A percentile compares a stretch with the other conserved stretches of the same genome.
Evolutionary conservation across 2,888 invertebrate species (phyloP).

Genomic region (Nasonovia ribisnigri): DNA sequence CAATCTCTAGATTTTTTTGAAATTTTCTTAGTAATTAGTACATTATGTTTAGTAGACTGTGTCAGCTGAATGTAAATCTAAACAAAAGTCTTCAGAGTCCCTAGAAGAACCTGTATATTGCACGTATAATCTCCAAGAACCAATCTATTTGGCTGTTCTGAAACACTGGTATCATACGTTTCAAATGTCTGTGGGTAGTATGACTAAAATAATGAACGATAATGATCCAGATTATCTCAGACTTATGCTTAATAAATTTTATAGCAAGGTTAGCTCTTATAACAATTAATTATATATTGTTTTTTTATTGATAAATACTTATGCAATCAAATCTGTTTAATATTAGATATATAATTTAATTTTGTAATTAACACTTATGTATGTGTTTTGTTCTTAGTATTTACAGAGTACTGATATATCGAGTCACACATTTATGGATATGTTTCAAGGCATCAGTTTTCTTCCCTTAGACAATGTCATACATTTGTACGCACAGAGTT

Average conservation of each 20-base stretch:
- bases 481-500: slow-evolving; percentile 58
- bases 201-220: slow-evolving; percentile 50
- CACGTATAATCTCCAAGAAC: slow-evolving; percentile 61
- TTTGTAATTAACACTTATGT: background rate
- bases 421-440: slow-evolving; percentile 58
- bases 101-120: slow-evolving; percentile 44
- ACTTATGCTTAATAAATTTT: slow-evolving; percentile 54
- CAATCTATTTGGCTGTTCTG: slow-evolving; percentile 51
- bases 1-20: background rate
- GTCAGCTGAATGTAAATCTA: slow-evolving; percentile 54
- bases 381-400: slow-evolving; percentile 38
- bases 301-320: background rate
- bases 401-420: slow-evolving; percentile 54
- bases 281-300: background rate
- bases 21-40: slow-evolving; percentile 25
- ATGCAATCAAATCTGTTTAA: background rate
- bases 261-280: slow-evolving; percentile 50
- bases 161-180: slow-evolving; percentile 62
- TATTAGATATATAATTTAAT: background rate
- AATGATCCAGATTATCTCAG: slow-evolving; percentile 53
- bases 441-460: slow-evolving; percentile 63
- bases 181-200: slow-evolving; percentile 56
- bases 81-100: slow-evolving; percentile 28
- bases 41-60: slow-evolving; percentile 49
- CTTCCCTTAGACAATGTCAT: slow-evolving; percentile 52